Base-by-base conservation (phyloP, 1,140 invertebrate genomes). In the Oryzaephilus surinamensis region DNA sequence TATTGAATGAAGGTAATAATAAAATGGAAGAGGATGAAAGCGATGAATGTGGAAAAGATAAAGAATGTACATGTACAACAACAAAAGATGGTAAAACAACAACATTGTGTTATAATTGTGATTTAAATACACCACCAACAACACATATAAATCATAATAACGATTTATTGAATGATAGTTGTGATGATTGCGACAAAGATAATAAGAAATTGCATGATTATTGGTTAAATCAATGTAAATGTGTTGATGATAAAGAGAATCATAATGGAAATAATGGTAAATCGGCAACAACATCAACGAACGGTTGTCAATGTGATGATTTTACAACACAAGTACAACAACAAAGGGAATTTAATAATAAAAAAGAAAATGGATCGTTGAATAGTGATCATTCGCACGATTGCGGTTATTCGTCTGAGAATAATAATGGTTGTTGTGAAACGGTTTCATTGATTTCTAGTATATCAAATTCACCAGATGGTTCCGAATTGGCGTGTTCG, bases 401-500 rank as follows among this genome's bases (percentile, higher is more conserved):
- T 60, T 86, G 79, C 57, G 84, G 84, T 19, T 89, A 88, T 56
- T 83, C 80, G 13, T 87, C 83, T 6, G 83, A 82, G 42, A 76
- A 76, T 46, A 82, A 79, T 52, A 78, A 79, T 41, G 77, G 77
- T 15, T 74, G 71, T 52, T 75, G 70, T 54, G 74, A 73, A 48
- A 72, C 70, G 13, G 61, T 67, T 20, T 74, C 72, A 13, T 67
- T 73, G 20, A 76, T 73, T 39, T 81, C 77, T 13, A 85, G 82
- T 44, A 63, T 77, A 18, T 73, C 76, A 29, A 84, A 79, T 54
- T 83, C 83, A 7, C 82, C 84, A 0, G 84, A 86, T 53, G 84
- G 84, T 14, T 88, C 84, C 0, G 85, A 88, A 58, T 74, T 88
- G 20, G 85, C 83, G 0, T 88, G 84, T 63, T 84, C 78, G 2